A percentile compares a stretch with the other conserved stretches of the same genome.
Conservation (phyloP, 2,888 invertebrate species). For the Zaprionus obscuricornis region DNA sequence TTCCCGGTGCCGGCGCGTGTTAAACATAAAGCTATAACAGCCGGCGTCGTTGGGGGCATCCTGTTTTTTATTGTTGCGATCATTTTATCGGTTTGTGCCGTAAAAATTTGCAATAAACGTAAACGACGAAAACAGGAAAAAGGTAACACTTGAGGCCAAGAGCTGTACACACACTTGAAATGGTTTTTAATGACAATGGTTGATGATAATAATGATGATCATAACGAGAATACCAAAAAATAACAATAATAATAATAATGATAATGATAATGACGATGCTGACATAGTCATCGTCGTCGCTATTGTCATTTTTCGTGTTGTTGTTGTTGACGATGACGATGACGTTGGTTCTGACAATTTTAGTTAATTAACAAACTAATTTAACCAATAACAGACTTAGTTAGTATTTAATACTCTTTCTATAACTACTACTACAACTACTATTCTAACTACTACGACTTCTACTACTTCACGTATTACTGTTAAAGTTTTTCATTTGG, state of each 20-base stretch:
- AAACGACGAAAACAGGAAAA: constrained; percentile 98
- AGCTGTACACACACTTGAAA: constrained; percentile 75
- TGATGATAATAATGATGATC: constrained; percentile 23
- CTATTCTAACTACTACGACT: constrained; percentile 15
- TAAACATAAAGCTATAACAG: constrained; percentile 97
- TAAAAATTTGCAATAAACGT: constrained; percentile 98
- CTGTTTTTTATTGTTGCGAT: constrained; percentile 99
- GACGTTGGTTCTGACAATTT: constrained; percentile 28
- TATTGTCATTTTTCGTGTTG: constrained; percentile 35
- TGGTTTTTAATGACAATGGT: constrained; percentile 69
- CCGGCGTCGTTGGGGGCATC: constrained; percentile 98
- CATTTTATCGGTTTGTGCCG: constrained; percentile 97
- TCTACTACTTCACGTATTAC: not conserved
- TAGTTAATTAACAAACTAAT: constrained; percentile 40
- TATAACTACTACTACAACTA: not conserved
- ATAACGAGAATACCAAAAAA: constrained; percentile 19
- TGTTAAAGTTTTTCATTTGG: not conserved
- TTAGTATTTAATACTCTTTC: not conserved
- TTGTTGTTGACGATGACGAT: constrained; percentile 52
- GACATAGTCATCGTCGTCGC: no score
- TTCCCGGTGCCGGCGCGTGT: constrained; percentile 95
- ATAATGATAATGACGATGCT: constrained; percentile 13
- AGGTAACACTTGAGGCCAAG: constrained; percentile 88
- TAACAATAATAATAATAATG: constrained; percentile 20
- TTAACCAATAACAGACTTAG: not conserved